phyloP scores from a whole-genome alignment of 1,140 invertebrate species.

The Bombus confusus region DNA sequence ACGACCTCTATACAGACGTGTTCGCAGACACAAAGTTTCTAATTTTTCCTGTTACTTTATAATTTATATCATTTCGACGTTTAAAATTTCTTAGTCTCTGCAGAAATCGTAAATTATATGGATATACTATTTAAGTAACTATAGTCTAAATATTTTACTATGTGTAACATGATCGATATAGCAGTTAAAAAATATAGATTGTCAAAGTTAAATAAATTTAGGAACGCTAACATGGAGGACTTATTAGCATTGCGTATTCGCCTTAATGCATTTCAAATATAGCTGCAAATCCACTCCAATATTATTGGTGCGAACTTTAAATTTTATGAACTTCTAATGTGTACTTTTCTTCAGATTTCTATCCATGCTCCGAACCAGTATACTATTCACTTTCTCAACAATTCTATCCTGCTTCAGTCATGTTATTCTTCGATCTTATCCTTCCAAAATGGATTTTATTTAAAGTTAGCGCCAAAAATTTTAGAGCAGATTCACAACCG shows the following conservation, averaged over 20 bases:
- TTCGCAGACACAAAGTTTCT: neutral
- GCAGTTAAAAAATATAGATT: neutral
- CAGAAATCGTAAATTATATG: neutral
- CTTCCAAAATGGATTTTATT: no score
- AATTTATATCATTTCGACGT: neutral
- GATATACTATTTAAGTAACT: neutral
- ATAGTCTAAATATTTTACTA: constrained; percentile 2
- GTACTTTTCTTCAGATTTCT: neutral
- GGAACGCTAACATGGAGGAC: neutral
- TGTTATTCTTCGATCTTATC: neutral
- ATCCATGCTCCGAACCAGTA: neutral
- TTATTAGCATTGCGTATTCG: neutral
- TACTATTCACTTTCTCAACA: neutral
- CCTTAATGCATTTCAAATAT: neutral
- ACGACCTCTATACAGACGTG: constrained; percentile 40
- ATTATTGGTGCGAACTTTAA: neutral
- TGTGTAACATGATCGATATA: constrained; percentile 19
- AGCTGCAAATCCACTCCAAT: no score
- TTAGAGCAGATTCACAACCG: neutral
- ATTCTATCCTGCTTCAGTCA: neutral
- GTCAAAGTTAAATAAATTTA: neutral
- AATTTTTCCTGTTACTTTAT: neutral
- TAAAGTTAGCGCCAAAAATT: neutral
- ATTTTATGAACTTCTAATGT: neutral
- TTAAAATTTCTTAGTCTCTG: neutral